Conservation (phyloP, 2,888 invertebrate genomes). For the Loripinus fragilis region DNA sequence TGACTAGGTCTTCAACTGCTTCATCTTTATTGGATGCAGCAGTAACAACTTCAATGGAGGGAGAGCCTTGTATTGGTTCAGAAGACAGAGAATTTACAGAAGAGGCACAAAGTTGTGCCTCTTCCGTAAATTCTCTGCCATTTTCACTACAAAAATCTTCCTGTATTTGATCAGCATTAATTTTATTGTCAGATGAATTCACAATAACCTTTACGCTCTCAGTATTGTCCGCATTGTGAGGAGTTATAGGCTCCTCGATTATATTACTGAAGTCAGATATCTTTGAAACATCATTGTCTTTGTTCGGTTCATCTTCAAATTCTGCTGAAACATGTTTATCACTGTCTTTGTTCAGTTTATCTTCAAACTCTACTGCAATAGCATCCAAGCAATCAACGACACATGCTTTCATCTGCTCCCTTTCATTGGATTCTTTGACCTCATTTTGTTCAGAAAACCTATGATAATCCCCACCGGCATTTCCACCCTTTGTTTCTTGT, state of each 20-base stretch:
- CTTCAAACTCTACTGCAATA: neutral
- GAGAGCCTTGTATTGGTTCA: neutral
- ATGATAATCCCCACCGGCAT: neutral
- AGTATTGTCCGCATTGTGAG: neutral
- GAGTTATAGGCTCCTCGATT: neutral
- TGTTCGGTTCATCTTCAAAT: neutral
- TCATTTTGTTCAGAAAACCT: neutral
- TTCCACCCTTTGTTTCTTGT: neutral
- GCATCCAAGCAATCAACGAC: neutral
- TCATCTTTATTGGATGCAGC: neutral
- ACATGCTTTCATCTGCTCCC: neutral
- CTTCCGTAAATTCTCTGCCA: neutral
- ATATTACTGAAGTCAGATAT: neutral
- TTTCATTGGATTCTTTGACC: neutral
- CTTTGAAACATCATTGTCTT: neutral
- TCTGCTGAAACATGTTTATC: too few species aligned
- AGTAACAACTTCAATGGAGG: neutral
- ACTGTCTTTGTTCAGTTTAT: neutral
- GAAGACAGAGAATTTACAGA: neutral
- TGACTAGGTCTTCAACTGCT: conserved; percentile 6
- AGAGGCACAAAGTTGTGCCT: neutral
- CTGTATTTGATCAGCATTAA: neutral
- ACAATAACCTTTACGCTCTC: neutral
- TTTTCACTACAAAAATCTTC: neutral
- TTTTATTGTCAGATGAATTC: neutral